phyloP scores from a whole-genome alignment of 2,888 invertebrate genomes.

The Mimumesa dahlbomi region DNA sequence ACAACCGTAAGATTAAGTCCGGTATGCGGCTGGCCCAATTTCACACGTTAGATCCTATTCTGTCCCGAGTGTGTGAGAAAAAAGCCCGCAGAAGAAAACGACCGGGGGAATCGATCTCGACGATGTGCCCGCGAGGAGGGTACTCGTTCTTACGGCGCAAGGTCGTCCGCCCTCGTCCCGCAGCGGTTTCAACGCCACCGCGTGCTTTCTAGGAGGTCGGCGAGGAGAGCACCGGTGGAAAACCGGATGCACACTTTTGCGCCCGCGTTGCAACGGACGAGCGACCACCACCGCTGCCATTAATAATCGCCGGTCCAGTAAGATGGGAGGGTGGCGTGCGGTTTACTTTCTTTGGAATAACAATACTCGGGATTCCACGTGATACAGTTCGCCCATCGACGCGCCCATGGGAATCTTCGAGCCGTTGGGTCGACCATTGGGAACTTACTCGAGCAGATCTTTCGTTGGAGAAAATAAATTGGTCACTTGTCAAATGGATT shows the following conservation, averaged over 20 bases:
- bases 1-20: neutral
- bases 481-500: too few relatives aligned
- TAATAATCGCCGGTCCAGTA: slow-evolving; percentile 66
- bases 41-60: neutral
- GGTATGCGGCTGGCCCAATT: slow-evolving; percentile 21
- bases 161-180: slow-evolving; percentile 65
- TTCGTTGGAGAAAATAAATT: slow-evolving; percentile 46
- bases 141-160: slow-evolving; percentile 60
- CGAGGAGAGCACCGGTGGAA: slow-evolving; percentile 45
- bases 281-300: slow-evolving; percentile 64
- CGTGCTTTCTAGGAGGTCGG: slow-evolving; percentile 63
- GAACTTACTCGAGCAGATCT: slow-evolving; percentile 53
- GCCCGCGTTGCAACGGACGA: slow-evolving; percentile 57
- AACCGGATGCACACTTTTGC: slow-evolving; percentile 71
- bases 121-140: slow-evolving; percentile 23
- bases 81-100: neutral
- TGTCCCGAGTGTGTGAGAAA: neutral
- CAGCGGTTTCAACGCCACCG: slow-evolving; percentile 56
- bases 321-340: slow-evolving; percentile 45
- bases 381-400: slow-evolving; percentile 59
- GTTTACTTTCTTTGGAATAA: slow-evolving; percentile 66
- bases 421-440: slow-evolving; percentile 41
- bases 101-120: slow-evolving; percentile 4
- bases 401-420: slow-evolving; percentile 47
- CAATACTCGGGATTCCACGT: slow-evolving; percentile 39